phyloP scores from a whole-genome alignment of 1,140 invertebrate species.

The Drosophila aff. region DNA sequence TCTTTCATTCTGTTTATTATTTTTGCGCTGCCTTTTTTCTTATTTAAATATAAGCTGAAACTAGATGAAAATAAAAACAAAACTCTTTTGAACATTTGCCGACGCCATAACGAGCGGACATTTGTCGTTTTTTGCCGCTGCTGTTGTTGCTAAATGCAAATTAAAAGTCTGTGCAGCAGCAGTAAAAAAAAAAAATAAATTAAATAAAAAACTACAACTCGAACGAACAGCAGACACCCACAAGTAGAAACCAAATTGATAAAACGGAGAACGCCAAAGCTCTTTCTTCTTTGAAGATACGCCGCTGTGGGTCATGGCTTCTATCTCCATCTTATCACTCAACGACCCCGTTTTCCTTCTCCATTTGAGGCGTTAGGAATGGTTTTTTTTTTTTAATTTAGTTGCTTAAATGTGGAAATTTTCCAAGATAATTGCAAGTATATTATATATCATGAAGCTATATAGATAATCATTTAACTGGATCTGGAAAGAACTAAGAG shows the following conservation, averaged over 20 bases:
- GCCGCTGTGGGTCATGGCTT: conserved; percentile 7
- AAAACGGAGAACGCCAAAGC: conserved; percentile 9
- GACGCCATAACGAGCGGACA: conserved; percentile 68
- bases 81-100: conserved; percentile 71
- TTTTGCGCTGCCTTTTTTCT: conserved; percentile 15
- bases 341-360: conserved; percentile 2
- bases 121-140: conserved; percentile 30
- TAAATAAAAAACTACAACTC: conserved; percentile 17
- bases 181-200: conserved; percentile 21
- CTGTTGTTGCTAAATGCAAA: conserved; percentile 72
- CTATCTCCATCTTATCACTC: conserved; percentile 32
- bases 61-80: conserved; percentile 35
- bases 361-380: not conserved
- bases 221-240: conserved; percentile 21
- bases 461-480: not conserved
- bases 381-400: not conserved
- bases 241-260: conserved; percentile 16
- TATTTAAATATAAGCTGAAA: conserved; percentile 72
- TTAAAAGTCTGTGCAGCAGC: conserved; percentile 54
- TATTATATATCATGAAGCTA: not conserved
- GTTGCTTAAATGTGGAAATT: not conserved
- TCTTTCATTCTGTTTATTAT: conserved; percentile 37
- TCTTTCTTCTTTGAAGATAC: conserved; percentile 12
- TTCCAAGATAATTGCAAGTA: not conserved
- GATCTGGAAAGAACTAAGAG: not conserved